Evolutionary conservation across 2,113 vertebrate genomes (phyloP).

Genomic region (Amblyornis subalaris): DNA sequence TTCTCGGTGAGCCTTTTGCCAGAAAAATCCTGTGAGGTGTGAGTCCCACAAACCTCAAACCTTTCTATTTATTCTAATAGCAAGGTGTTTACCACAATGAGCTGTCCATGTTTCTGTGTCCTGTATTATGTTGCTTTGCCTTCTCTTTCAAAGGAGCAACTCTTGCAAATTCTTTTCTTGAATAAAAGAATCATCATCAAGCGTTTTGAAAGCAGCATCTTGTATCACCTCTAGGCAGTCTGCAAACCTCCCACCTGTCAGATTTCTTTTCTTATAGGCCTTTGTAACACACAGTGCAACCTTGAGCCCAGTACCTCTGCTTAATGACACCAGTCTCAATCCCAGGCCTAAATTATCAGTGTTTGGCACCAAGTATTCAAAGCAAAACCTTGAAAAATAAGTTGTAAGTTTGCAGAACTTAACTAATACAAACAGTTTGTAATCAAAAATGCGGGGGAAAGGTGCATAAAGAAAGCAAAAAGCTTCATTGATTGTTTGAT

Average conservation of each 20-base stretch:
- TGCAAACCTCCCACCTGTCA: not conserved
- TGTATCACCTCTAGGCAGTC: not conserved
- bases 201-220: not conserved
- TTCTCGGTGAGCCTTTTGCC: not conserved
- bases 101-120: not conserved
- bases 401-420: not conserved
- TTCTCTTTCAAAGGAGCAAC: not conserved
- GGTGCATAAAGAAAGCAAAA: not conserved
- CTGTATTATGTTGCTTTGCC: not conserved
- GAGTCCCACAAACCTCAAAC: slow-evolving; percentile 8
- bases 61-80: slow-evolving; percentile 21
- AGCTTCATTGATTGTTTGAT: not conserved
- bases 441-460: not conserved
- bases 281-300: not conserved
- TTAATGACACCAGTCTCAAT: not conserved
- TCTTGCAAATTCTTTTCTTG: not conserved
- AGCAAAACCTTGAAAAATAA: not conserved
- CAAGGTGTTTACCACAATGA: not conserved
- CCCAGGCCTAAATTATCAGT: not conserved
- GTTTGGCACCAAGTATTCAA: not conserved
- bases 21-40: not conserved
- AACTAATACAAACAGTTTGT: not conserved
- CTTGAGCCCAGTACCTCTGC: not conserved
- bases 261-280: not conserved
- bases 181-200: not conserved